Evolutionary conservation across 2,888 invertebrate species (phyloP), one percentile per base, ranked within the genome.

Genomic region (Drosophila macrothrix): DNA sequence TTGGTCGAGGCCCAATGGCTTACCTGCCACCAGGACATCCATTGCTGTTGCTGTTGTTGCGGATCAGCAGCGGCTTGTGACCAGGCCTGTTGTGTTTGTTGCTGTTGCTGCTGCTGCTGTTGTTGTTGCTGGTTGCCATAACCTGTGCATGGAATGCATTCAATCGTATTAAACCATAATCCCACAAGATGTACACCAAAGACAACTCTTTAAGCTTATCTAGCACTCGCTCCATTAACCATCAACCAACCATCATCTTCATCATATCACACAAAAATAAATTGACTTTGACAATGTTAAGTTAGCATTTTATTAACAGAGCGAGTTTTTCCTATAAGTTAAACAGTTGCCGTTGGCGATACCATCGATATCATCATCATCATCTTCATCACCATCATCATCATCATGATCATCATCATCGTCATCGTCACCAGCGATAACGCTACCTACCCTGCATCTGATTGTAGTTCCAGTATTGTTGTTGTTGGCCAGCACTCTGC

Each of bases 21-120:
- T 83, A 93, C 93, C 92, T 93, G 93, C 92, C 93, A 93, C 92
- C 93, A 93, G 80, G 92, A 89, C 91, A 92, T 91, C 93, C 93
- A 93, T 76, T 92, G 92, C 54, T 93, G 93, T 75, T 93, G 93
- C 73, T 93, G 86, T 56, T 82, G 93, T 69, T 90, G 90, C 41
- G 90, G 90, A 83, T 93, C 93, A 52, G 92, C 90, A 53, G 92
- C 90, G 67, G 83, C 83, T 73, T 91, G 88, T 56, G 55, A 19
- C 93, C 93, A 93, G 63, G 92, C 88, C 65, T 91, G 92, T 73
- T 92, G 92, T 71, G 92, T 80, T 56, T 93, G 92, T 73, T 93
- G 88, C 62, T 92, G 91, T 63, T 92, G 91, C 61, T 90, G 89
- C 39, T 75, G 58, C 66, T 90, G 89, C 39, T 75, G 59, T 65